phyloP scores from a whole-genome alignment of 2,797 vertebrate species.

The Malurus splendens region DNA sequence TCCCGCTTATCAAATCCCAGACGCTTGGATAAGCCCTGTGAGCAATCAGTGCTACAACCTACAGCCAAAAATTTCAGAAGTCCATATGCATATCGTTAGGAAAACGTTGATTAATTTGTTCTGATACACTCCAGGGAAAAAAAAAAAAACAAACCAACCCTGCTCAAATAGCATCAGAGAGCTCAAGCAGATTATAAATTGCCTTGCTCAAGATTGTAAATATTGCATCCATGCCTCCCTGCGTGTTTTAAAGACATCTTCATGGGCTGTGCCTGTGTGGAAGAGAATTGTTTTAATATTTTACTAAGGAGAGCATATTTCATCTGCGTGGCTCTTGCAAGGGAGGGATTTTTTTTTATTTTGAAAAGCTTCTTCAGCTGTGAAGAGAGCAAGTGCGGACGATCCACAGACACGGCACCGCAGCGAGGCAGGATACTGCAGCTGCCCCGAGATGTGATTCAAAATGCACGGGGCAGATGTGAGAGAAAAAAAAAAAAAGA shows the following conservation, averaged over 20 bases:
- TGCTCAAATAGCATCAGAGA: neutral
- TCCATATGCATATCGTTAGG: neutral
- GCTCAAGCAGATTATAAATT: conserved; percentile 10
- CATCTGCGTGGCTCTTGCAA: neutral
- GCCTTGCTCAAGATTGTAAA: conserved; percentile 36
- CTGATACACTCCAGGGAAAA: neutral
- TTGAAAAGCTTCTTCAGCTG: neutral
- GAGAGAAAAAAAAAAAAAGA: fast-evolving
- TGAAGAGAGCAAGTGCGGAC: neutral
- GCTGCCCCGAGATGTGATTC: neutral
- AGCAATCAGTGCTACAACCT: conserved; percentile 29
- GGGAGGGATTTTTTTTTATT: neutral
- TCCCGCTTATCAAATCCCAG: conserved; percentile 35
- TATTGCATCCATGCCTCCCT: conserved; percentile 2
- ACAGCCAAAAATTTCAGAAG: conserved; percentile 18
- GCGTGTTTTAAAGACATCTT: conserved; percentile 23
- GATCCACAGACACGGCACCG: neutral
- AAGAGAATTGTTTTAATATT: conserved; percentile 41
- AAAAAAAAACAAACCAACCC: neutral
- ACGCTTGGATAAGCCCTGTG: neutral
- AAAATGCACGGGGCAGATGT: neutral
- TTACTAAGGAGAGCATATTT: conserved; percentile 30
- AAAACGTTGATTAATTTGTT: conserved; percentile 49
- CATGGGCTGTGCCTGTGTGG: neutral
- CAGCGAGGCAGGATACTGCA: neutral